phyloP scores from a whole-genome alignment of 1,140 invertebrate genomes.

The Drosophila neocordata region DNA sequence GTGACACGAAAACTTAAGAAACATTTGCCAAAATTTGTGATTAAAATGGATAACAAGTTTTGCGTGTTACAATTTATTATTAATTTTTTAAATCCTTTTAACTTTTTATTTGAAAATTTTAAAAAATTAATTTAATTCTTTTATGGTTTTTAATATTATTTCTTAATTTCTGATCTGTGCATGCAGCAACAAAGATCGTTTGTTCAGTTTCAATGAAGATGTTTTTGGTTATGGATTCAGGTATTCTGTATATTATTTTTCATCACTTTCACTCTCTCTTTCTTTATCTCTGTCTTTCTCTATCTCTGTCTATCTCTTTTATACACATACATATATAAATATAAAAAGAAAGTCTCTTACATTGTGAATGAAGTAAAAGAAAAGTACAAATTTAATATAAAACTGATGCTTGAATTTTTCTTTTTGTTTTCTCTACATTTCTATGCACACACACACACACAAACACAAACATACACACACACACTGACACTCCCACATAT shows the following conservation, averaged over 20 bases:
- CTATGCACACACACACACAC: constrained; percentile 44
- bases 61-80: not conserved
- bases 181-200: constrained; percentile 89
- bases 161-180: constrained; percentile 62
- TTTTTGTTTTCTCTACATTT: constrained; percentile 60
- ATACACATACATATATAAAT: not conserved
- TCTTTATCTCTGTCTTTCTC: constrained; percentile 28
- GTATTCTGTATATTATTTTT: constrained; percentile 83
- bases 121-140: not conserved
- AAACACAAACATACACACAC: constrained; percentile 23
- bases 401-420: constrained; percentile 66
- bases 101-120: constrained; percentile 2
- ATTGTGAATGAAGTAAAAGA: constrained; percentile 4
- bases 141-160: constrained; percentile 53
- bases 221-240: constrained; percentile 87
- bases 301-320: constrained; percentile 16
- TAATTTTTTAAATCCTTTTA: not conserved
- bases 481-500: not conserved
- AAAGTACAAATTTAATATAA: constrained; percentile 68
- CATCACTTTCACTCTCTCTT: constrained; percentile 27
- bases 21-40: not conserved
- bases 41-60: not conserved
- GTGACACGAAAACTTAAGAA: not conserved
- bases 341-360: not conserved
- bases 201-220: constrained; percentile 89